Evolutionary conservation across 2,888 invertebrate species (phyloP).

Genomic region (Calameuta idolon): DNA sequence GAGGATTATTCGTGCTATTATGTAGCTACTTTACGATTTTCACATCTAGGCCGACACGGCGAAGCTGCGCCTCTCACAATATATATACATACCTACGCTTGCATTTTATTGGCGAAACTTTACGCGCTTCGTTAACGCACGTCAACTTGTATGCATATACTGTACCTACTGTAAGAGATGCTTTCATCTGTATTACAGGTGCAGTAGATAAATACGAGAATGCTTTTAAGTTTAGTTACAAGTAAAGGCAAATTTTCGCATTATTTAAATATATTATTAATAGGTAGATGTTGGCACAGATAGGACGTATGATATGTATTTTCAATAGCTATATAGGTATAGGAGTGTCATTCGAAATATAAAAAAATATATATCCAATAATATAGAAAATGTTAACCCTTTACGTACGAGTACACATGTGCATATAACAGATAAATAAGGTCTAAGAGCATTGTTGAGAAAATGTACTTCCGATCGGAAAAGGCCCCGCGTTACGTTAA

Average conservation of each 20-base stretch:
- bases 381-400: too few relatives aligned
- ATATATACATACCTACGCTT: background rate
- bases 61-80: slow-evolving; percentile 10
- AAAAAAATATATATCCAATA: background rate
- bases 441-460: background rate
- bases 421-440: background rate
- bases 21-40: slow-evolving; percentile 62
- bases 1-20: slow-evolving; percentile 48
- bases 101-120: background rate
- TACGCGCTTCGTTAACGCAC: background rate
- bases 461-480: background rate
- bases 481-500: background rate
- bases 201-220: background rate
- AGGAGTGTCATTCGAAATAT: background rate
- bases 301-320: background rate
- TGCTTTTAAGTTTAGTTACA: background rate
- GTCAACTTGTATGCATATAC: background rate
- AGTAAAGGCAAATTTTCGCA: background rate
- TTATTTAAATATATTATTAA: background rate
- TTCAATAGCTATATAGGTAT: background rate
- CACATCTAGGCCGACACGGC: slow-evolving; percentile 53
- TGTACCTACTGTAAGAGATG: background rate
- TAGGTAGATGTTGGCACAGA: background rate
- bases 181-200: slow-evolving; percentile 7
- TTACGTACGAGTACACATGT: too few relatives aligned